phyloP scores from a whole-genome alignment of 2,113 vertebrate species.

The Ameiurus melas region DNA sequence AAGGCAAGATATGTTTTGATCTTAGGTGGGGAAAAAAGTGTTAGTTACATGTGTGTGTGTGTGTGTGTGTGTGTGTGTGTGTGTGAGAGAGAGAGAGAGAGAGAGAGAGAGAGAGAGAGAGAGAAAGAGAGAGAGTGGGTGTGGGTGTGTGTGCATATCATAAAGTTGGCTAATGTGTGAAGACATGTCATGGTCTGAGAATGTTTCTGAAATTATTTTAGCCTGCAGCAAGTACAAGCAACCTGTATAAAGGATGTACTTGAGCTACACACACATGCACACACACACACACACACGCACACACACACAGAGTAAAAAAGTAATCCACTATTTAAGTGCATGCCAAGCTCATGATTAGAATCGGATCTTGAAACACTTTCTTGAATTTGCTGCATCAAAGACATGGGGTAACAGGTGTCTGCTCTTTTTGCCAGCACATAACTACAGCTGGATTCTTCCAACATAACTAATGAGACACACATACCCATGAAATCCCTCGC shows the following conservation, averaged over 20 bases:
- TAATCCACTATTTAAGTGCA: neutral
- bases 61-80: neutral
- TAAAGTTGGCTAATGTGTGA: neutral
- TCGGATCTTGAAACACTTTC: constrained; percentile 7
- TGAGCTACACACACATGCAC: neutral
- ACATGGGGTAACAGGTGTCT: constrained; percentile 35
- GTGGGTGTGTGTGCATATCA: neutral
- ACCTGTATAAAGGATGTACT: neutral
- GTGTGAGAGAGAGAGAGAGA: too few species aligned
- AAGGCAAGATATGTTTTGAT: neutral
- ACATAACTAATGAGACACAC: constrained; percentile 27
- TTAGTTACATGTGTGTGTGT: too few species aligned
- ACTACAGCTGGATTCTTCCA: constrained; percentile 14
- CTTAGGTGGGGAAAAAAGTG: neutral
- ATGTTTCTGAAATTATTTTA: neutral
- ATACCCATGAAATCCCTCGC: constrained; percentile 17
- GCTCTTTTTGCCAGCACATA: constrained; percentile 19
- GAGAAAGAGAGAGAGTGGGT: neutral
- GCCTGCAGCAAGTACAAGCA: neutral
- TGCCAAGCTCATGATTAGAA: neutral
- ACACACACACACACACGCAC: neutral
- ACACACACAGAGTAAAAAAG: neutral
- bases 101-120: too few species aligned
- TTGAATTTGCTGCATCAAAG: neutral
- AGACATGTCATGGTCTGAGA: neutral